These are phyloP conservation scores for Phodopus roborovskii DNA, from an alignment of 2,113 vertebrate genomes.

Conservation along the genomic window DNA sequence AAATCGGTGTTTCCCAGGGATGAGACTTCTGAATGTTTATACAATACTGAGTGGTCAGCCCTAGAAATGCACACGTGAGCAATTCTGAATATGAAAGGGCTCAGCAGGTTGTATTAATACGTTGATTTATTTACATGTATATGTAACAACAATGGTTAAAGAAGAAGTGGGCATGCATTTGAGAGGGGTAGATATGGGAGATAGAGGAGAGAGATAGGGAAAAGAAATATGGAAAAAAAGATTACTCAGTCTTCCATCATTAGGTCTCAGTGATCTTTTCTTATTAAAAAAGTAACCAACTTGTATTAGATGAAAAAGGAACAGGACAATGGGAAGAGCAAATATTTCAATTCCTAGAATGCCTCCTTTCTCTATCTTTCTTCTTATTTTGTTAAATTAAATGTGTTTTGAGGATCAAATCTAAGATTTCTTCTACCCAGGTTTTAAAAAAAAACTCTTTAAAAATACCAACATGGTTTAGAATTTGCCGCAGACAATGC, in stretches of 20 bases:
- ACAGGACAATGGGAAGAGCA: background rate
- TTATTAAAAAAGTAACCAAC: background rate
- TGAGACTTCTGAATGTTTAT: background rate
- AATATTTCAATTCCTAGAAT: background rate
- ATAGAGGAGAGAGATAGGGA: background rate
- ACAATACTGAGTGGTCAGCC: background rate
- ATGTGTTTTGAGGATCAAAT: background rate
- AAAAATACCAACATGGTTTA: background rate
- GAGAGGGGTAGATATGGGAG: background rate
- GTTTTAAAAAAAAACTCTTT: background rate
- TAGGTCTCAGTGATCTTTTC: background rate
- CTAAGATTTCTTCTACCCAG: background rate
- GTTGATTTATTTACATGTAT: background rate
- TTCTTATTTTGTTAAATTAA: background rate
- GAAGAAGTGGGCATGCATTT: background rate
- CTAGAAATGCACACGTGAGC: background rate
- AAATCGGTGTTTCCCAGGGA: background rate
- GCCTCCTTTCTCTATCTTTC: background rate
- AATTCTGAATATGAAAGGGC: background rate
- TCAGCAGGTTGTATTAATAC: background rate
- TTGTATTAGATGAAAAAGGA: slow-evolving; percentile 18
- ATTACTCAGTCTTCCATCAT: background rate
- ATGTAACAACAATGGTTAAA: background rate
- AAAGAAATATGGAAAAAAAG: background rate
- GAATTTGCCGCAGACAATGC: background rate